A percentile compares a stretch with the other conserved stretches of the same genome.
phyloP scores from a whole-genome alignment of 1,140 invertebrate species.

The Andricus grossulariae region DNA sequence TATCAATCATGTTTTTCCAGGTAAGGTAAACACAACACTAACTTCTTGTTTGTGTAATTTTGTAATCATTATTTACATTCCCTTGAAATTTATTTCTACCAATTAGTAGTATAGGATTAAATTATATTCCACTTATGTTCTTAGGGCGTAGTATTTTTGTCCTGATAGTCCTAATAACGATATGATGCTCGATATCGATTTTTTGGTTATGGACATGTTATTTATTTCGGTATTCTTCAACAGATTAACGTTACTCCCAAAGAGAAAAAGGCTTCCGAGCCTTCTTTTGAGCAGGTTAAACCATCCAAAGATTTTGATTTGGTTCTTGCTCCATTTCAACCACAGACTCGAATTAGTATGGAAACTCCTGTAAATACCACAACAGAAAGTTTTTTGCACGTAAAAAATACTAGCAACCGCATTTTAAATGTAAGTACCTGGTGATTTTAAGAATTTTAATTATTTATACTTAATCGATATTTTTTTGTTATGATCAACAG shows the following conservation, averaged over 20 bases:
- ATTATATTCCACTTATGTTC: slow-evolving; percentile 9
- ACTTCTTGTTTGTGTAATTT: slow-evolving; percentile 18
- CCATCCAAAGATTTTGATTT: slow-evolving; percentile 48
- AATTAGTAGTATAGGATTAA: neutral
- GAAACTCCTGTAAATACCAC: slow-evolving; percentile 57
- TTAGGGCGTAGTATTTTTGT: neutral
- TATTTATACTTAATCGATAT: neutral
- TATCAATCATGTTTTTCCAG: slow-evolving; percentile 59
- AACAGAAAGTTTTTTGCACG: slow-evolving; percentile 50
- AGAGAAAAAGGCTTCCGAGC: slow-evolving; percentile 48
- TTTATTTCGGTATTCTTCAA: slow-evolving; percentile 36
- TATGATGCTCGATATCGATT: slow-evolving; percentile 21
- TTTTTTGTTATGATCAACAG: too few relatives aligned
- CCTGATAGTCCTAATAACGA: too few relatives aligned
- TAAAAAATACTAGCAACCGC: slow-evolving; percentile 61
- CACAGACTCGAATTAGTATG: slow-evolving; percentile 60
- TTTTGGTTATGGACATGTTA: neutral
- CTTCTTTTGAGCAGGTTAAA: slow-evolving; percentile 32
- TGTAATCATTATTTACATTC: slow-evolving; percentile 13
- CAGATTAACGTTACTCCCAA: slow-evolving; percentile 62
- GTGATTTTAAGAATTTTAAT: neutral
- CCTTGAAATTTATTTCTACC: neutral
- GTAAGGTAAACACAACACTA: slow-evolving; percentile 42
- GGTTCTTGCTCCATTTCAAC: slow-evolving; percentile 69
- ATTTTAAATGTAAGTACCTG: slow-evolving; percentile 54